Base-by-base conservation (phyloP, 1,140 invertebrate genomes). In the Proales similis region DNA sequence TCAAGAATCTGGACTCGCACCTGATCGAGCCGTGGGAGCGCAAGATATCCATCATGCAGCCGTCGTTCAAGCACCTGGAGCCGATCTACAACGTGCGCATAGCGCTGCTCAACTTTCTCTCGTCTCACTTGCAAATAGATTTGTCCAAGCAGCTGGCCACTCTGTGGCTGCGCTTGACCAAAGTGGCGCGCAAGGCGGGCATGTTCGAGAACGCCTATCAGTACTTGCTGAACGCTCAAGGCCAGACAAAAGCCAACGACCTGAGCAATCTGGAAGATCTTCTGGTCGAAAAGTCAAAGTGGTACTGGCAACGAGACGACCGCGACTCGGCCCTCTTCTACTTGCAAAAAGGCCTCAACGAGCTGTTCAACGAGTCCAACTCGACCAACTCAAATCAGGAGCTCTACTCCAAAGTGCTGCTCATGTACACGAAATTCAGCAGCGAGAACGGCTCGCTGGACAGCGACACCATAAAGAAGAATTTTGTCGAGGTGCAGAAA, bases 161-260 rank as follows among this genome's bases (percentile, higher is more conserved):
- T 20, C 20, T 57, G 20, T 57, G 51, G 51, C 24, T 57, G 5
- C 51, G 36, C 12, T 57, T 57, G 22, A 26, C 51, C 20, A 57
- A 57, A 57, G 45, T 57, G 45, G 51, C 51, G 14, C 36, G 51
- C 19, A 57, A 57, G 45, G 51, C 51, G 1, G 38, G 38, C 29
- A 57, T 57, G 51, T 57, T 57, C 20, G 51, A 57, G 45, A 57
- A 57, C 45, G 51, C 51, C 20, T 57, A 57, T 42, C 51, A 57
- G 19, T 57, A 57, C 36, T 42, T 57, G 51, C 11, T 57, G 5
- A 57, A 57, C 32, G 51, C 51, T 42, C 51, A 57, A 9, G 51
- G 51, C 1, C 51, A 57, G 45, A 57, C 45, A 22, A 39, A 57
- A 42, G 6, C 51, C 14, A 42, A 24, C 30, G 51, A 57, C 32